These are phyloP conservation scores for Trichechus manatus DNA, from an alignment of 2,113 vertebrate genomes.

Conservation along the genomic window DNA sequence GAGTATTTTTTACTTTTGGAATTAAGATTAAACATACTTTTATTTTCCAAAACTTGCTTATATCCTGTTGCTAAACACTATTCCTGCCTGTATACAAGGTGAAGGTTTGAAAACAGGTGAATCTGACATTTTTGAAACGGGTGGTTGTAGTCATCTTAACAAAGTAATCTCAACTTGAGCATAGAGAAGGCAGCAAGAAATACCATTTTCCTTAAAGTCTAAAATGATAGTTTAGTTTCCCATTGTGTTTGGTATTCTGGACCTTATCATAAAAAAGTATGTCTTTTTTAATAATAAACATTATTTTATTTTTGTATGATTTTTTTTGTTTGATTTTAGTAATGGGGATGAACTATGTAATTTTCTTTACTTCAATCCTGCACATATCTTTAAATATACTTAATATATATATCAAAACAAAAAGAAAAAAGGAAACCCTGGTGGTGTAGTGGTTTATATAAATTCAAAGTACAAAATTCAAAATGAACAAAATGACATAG, in stretches of 20 bases:
- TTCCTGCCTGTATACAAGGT: background rate
- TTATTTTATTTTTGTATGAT: background rate
- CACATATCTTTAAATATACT: slow-evolving; percentile 6
- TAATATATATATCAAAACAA: background rate
- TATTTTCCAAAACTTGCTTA: background rate
- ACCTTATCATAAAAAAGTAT: background rate
- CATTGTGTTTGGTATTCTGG: background rate
- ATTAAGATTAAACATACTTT: background rate
- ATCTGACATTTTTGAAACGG: background rate
- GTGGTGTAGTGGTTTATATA: no score
- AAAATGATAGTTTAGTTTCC: background rate
- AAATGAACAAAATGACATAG: slow-evolving; percentile 21
- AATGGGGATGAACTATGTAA: background rate
- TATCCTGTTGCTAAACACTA: background rate
- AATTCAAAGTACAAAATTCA: background rate
- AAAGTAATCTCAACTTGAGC: background rate
- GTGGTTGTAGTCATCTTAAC: background rate
- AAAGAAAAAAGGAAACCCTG: no score
- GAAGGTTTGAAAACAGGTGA: background rate
- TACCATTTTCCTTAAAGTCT: background rate
- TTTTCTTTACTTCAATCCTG: slow-evolving; percentile 50
- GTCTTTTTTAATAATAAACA: background rate
- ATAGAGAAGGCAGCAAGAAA: background rate
- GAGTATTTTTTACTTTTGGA: background rate
- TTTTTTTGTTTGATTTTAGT: slow-evolving; percentile 36